These are phyloP conservation scores for Muschampia plurimacula DNA, from an alignment of 2,888 invertebrate genomes.

Conservation along the genomic window DNA sequence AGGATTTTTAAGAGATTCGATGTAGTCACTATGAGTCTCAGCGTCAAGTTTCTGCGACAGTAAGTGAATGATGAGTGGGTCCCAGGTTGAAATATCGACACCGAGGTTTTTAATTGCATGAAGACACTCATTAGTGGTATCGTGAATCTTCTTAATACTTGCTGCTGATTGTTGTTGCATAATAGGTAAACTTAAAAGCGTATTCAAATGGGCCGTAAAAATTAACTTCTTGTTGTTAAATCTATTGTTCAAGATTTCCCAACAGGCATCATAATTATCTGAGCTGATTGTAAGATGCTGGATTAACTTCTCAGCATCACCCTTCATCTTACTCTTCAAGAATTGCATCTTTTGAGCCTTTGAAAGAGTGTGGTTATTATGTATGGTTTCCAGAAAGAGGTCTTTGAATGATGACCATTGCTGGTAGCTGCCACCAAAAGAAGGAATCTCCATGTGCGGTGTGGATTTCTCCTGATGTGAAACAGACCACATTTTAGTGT, in stretches of 20 bases:
- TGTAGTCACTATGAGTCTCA: conserved; percentile 38
- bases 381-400: conserved; percentile 46
- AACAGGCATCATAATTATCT: conserved; percentile 44
- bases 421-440: conserved; percentile 43
- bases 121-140: conserved; percentile 2
- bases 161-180: conserved; percentile 10
- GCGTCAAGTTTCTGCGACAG: conserved; percentile 43
- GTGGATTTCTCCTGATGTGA: conserved; percentile 43
- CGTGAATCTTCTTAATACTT: conserved; percentile 6
- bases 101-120: conserved; percentile 21
- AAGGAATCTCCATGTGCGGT: conserved; percentile 44
- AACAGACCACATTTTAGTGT: conserved; percentile 44
- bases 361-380: conserved; percentile 43
- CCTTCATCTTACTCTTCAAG: conserved; percentile 43
- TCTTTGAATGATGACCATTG: conserved; percentile 45
- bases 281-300: conserved; percentile 45
- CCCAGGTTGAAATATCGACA: conserved; percentile 40
- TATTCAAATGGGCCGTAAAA: conserved; percentile 4
- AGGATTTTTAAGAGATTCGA: conserved; percentile 34
- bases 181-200: background rate
- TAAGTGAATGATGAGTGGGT: conserved; percentile 40
- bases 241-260: conserved; percentile 42
- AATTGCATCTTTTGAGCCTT: conserved; percentile 46
- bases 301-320: conserved; percentile 45
- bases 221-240: conserved; percentile 10